These are phyloP conservation scores for Ormyrus nitidulus DNA, from an alignment of 2,888 invertebrate species.

Conservation along the genomic window DNA sequence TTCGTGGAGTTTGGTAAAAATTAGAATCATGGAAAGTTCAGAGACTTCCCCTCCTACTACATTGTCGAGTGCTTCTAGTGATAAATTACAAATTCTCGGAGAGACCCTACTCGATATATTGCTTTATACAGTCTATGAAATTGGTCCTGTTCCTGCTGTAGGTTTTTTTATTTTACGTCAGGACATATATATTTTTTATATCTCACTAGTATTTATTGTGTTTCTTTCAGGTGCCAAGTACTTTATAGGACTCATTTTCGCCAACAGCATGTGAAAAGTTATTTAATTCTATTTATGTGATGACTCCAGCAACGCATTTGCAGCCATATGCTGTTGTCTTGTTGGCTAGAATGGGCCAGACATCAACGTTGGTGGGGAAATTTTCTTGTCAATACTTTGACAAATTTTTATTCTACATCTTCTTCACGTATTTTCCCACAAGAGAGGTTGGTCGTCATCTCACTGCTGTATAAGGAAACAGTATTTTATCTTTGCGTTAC, in stretches of 20 bases:
- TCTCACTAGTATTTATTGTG: slow-evolving; percentile 4
- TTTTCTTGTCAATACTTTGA: slow-evolving; percentile 89
- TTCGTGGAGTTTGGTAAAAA: slow-evolving; percentile 85
- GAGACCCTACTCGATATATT: slow-evolving; percentile 90
- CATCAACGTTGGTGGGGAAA: slow-evolving; percentile 92
- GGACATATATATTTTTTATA: background rate
- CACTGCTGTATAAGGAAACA: no score
- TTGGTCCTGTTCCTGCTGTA: slow-evolving; percentile 76
- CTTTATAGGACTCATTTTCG: slow-evolving; percentile 74
- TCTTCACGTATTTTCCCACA: slow-evolving; percentile 89
- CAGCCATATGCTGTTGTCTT: slow-evolving; percentile 89
- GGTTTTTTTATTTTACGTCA: slow-evolving; percentile 56
- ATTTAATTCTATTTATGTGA: slow-evolving; percentile 85
- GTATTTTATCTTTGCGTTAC: no score
- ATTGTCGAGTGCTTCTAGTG: slow-evolving; percentile 83
- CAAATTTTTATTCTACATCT: slow-evolving; percentile 86
- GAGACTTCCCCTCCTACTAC: slow-evolving; percentile 75
- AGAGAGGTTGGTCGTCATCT: slow-evolving; percentile 81
- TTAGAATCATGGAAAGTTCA: slow-evolving; percentile 79
- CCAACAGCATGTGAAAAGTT: slow-evolving; percentile 79
- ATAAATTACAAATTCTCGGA: slow-evolving; percentile 88
- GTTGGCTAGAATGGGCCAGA: slow-evolving; percentile 86
- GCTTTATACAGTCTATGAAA: slow-evolving; percentile 82
- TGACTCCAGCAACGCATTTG: slow-evolving; percentile 84
- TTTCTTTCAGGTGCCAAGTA: slow-evolving; percentile 69